Percentiles rank a stretch among this genome's conserved stretches.
Conservation (phyloP, 2,888 invertebrate species). For the Notocelia uddmanniana region DNA sequence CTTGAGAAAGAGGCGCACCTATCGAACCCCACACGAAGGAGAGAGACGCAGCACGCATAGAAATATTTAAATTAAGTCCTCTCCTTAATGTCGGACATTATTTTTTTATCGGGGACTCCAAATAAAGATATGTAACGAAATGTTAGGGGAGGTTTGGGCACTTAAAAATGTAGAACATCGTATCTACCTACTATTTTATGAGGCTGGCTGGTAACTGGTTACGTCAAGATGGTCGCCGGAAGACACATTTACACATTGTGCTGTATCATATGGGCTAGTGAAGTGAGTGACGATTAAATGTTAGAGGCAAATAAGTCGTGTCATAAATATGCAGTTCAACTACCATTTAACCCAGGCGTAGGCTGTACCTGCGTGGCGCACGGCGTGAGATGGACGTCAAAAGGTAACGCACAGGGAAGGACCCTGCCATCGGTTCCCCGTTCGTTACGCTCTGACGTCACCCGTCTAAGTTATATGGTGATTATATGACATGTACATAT, state of each 20-base stretch:
- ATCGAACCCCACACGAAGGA: conserved; percentile 50
- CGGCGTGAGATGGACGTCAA: too few species aligned
- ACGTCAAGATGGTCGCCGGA: not conserved
- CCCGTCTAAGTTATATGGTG: too few species aligned
- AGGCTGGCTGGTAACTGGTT: not conserved
- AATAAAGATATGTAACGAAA: conserved; percentile 75
- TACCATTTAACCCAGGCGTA: too few species aligned
- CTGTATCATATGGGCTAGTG: too few species aligned
- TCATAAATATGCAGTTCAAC: too few species aligned
- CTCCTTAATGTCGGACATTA: conserved; percentile 81
- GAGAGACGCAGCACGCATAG: conserved; percentile 60
- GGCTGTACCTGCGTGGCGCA: too few species aligned
- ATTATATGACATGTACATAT: too few species aligned
- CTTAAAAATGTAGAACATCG: conserved; percentile 51
- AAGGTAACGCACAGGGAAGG: too few species aligned
- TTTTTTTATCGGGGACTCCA: conserved; percentile 81
- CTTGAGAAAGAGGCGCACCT: conserved; percentile 57
- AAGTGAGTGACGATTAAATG: not conserved
- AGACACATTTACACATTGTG: not conserved
- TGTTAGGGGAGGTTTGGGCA: conserved; percentile 58
- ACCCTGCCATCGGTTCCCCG: too few species aligned
- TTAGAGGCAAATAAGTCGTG: too few species aligned
- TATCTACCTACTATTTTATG: conserved; percentile 22
- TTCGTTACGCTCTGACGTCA: too few species aligned
- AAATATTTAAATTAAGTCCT: conserved; percentile 84